Evolutionary conservation across 1,140 invertebrate species (phyloP).

Genomic region (Leptopilina boulardi): DNA sequence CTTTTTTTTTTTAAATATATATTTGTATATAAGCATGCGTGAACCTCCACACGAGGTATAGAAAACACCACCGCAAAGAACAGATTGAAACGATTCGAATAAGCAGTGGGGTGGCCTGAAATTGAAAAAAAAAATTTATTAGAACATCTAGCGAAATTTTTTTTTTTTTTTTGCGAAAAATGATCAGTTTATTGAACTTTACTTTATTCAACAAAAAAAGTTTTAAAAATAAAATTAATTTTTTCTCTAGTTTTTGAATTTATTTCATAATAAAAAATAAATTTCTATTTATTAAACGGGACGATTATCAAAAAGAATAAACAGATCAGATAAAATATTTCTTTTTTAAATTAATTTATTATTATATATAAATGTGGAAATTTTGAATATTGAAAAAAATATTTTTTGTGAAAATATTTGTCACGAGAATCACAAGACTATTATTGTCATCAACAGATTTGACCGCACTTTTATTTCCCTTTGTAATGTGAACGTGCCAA

Average conservation of each 20-base stretch:
- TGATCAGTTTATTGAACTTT: too few relatives aligned
- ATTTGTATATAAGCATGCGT: constrained; percentile 35
- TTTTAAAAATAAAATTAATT: too few relatives aligned
- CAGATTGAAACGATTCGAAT: constrained; percentile 43
- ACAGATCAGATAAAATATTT: too few relatives aligned
- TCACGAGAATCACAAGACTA: background rate
- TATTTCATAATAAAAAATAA: too few relatives aligned
- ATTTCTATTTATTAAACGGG: too few relatives aligned
- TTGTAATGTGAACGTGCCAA: background rate
- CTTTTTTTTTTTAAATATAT: constrained; percentile 30
- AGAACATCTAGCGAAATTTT: too few relatives aligned
- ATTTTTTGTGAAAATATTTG: background rate
- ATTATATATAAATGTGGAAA: background rate
- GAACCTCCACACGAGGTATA: constrained; percentile 43
- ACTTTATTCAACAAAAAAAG: too few relatives aligned
- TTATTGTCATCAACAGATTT: background rate
- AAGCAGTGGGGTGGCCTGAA: background rate
- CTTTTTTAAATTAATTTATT: too few relatives aligned
- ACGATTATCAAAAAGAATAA: too few relatives aligned
- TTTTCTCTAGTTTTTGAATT: too few relatives aligned
- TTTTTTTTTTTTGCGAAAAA: too few relatives aligned
- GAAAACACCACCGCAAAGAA: constrained; percentile 47
- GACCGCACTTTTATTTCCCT: background rate
- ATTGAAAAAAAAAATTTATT: constrained; percentile 4
- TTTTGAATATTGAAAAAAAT: background rate